Evolutionary conservation across 1,140 invertebrate species (phyloP), one percentile per base, ranked within the genome.

Genomic region (Stenopsyche tienmushanensis): DNA sequence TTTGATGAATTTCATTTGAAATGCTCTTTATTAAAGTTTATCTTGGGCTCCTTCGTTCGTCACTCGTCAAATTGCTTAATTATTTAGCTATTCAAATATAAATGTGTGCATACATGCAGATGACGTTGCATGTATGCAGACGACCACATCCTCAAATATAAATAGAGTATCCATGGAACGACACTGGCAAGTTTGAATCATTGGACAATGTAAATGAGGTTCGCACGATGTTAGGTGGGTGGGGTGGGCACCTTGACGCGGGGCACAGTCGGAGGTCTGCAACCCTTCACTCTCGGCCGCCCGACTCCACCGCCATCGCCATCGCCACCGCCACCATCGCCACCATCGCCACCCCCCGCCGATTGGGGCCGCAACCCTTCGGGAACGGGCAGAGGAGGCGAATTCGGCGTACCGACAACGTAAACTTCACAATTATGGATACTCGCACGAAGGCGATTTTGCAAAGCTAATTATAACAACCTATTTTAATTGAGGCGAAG

Each of bases 201-300:
- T 71, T 71, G 69, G 69, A 67, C 66, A 71, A 71, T 71, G 69
- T 71, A 71, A 71, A 67, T 67, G 69, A 71, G 66, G 66, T 65
- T 67, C 66, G 69, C 66, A 67, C 63, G 64, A 67, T 71, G 66
- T 65, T 67, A 62, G 65, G 62, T 34, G 15, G 42, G 10, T 13
- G 5, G 13, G 5, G 5, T 7, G 5, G 5, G 5, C 29, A 18
- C 44, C 44, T 47, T 47, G 44, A 39, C 34, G 44, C 7, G 10
- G 44, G 44, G 44, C 44, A 20, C 10, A 15, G 44, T 15, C 10
- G 44, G 44, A 34, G 29, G 29, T 47, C 44, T 24, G 8, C 29
- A 60, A 66, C 55, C 64, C 64, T 60, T 66, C 41, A 13, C 24
- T 26, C 17, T 34, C 13, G 25, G 26, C 17, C 53, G 29, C 42